Base-by-base conservation (phyloP, 2,113 vertebrate species). In the Cavia porcellus region DNA sequence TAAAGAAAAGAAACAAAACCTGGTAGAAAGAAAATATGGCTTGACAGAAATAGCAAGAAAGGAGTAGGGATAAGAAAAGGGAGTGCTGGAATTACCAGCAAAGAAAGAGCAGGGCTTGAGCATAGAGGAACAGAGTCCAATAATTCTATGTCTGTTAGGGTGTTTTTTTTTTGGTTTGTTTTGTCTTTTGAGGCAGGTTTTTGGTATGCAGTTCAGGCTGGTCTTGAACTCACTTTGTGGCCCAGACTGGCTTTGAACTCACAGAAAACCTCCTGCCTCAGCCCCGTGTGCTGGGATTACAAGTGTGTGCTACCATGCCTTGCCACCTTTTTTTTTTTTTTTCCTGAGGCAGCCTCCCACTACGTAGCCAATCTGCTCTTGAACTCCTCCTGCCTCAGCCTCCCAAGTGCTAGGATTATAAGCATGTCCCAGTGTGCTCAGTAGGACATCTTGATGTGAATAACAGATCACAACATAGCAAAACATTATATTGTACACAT, bases 391-490 rank as follows among this genome's bases (percentile, higher is more conserved):
- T 72, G 68, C 68, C 35, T 72, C n/a, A 72, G 68, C 68, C 35
- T 72, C n/a, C n/a, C 15, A 20, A 72, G 68, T 38, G 19, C 17
- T 72, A n/a, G 68, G 68, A 72, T 38, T 38, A 72, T 72, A 72
- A n/a, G 17, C 30, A 38, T 72, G 19, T 19, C 68, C 68, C 7
- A 72, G 38, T 38, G 38, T 38, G 38, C 38, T 38, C 38, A 38
- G 38, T 38, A 38, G 38, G 38, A 38, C 38, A 38, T 38, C 45
- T 79, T 81, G 24, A 86, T 7, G 47, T 81, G 52, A 92, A 24
- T 92, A 91, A 86, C 47, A 96, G 47, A 57, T 72, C 42, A 80
- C 52, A 84, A 87, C 72, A 88, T 74, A 89, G 11, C 47, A 79
- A 90, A 90, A 68, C 24, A 77, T 64, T 30, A 47, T 42, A 28